Percentiles rank a stretch among this genome's conserved stretches.
Conservation (phyloP, 2,797 vertebrate species). For the Chromobotia macracanthus region DNA sequence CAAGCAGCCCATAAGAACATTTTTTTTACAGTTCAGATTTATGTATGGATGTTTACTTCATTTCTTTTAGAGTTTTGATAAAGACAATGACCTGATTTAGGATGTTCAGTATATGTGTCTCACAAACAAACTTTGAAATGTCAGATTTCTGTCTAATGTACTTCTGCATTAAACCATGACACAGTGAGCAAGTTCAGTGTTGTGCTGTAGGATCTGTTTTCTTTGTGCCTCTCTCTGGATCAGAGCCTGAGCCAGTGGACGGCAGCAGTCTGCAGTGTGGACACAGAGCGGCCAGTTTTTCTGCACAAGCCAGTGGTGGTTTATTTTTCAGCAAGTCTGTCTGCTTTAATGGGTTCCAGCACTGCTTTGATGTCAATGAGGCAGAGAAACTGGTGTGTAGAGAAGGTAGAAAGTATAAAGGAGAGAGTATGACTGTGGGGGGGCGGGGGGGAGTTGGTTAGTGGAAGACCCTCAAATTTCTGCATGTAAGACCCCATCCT, state of each 20-base stretch:
- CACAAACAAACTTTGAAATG: slow-evolving; percentile 31
- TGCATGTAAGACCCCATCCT: slow-evolving; percentile 43
- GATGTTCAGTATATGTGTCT: background rate
- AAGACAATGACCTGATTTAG: background rate
- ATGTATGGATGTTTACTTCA: slow-evolving; percentile 34
- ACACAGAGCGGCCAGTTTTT: slow-evolving; percentile 50
- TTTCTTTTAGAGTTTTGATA: background rate
- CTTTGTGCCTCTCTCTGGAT: slow-evolving; percentile 54
- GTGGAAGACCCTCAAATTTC: slow-evolving; percentile 14
- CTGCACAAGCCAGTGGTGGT: slow-evolving; percentile 49
- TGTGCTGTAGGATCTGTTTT: slow-evolving; percentile 54
- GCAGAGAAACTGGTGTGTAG: background rate
- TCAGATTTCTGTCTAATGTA: slow-evolving; percentile 51
- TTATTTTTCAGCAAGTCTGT: slow-evolving; percentile 66
- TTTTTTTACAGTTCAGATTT: background rate
- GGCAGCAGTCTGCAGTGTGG: slow-evolving; percentile 1
- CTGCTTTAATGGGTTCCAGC: slow-evolving; percentile 64
- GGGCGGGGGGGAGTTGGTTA: no score
- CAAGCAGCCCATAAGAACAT: background rate
- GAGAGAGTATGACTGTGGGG: background rate
- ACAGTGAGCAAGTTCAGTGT: slow-evolving; percentile 54
- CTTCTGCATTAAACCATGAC: slow-evolving; percentile 43
- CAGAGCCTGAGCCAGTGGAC: slow-evolving; percentile 39
- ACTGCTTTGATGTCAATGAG: slow-evolving; percentile 61
- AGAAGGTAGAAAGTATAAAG: background rate